Base-by-base conservation (phyloP, 2,113 vertebrate species). In the Leucopternis melanops region DNA sequence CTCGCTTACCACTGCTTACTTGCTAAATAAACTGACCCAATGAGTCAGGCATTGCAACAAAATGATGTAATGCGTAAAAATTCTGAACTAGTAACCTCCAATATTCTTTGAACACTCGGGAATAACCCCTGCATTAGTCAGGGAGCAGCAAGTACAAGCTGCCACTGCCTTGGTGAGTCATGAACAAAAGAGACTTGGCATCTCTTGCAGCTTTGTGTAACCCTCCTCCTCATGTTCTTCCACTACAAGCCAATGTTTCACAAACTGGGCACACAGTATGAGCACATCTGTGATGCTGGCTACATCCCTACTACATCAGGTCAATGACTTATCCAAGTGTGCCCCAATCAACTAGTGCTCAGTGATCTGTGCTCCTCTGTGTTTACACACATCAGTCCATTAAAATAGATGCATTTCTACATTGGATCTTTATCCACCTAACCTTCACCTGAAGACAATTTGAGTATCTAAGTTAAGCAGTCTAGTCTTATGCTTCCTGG, bases 31-130 rank as follows among this genome's bases (percentile, higher is more conserved):
- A 98, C 97, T 84, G 98, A 97, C 96, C 88, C 81, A 81, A 73
- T 96, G 98, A 97, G 83, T 97, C 97, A 97, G 83, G 77, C 73
- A 44, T 32, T 93, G 70, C 96, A 93, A 73, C 87, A 92, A 97
- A 98, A 96, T 98, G 94, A 98, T 79, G 94, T 97, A 86, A 97
- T 17, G n/a, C 50, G 14, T 95, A 69, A 97, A 98, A 98, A 97
- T 96, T 95, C 94, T 78, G 94, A 62, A 75, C 94, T 73, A 97
- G 94, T 94, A 94, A 97, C 97, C 97, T 98, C 92, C 92, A 96
- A 93, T 93, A 95, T 92, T 89, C 95, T 88, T 57, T 94, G 96
- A 94, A 90, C 69, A 57, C 65, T 72, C 73, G 11, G 52, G 79
- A 97, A 91, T 96, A 94, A 95, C 96, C 97, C 67, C 85, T 87